These are phyloP conservation scores for Bujurquina vittata DNA, from an alignment of 2,113 vertebrate genomes.

Conservation along the genomic window DNA sequence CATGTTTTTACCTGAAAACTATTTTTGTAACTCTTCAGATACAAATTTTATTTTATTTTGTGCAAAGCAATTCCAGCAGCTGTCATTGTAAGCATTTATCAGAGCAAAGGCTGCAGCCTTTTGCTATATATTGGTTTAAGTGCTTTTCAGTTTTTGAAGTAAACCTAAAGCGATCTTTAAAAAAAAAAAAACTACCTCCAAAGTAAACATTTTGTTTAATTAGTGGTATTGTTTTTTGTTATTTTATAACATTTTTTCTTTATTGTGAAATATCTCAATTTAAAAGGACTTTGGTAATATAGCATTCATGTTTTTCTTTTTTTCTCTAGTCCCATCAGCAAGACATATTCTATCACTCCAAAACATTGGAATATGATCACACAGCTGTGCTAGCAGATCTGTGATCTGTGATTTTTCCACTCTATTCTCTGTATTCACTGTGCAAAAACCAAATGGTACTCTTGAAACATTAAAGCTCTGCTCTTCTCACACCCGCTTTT, in stretches of 20 bases:
- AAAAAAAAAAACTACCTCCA: fast-evolving
- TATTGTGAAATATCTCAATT: neutral
- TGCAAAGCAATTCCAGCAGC: neutral
- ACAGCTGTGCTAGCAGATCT: neutral
- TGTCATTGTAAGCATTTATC: neutral
- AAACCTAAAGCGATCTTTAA: neutral
- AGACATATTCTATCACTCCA: neutral
- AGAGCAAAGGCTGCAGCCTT: neutral
- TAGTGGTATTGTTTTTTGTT: neutral
- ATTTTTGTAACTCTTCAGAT: constrained; percentile 4
- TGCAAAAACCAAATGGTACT: constrained; percentile 17
- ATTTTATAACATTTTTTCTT: too few relatives aligned
- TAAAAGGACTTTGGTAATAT: neutral
- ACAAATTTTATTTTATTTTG: neutral
- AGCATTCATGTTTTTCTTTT: neutral
- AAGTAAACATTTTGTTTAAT: neutral
- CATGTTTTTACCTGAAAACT: neutral
- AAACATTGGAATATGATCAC: neutral
- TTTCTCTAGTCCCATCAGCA: neutral
- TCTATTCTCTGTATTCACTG: constrained; percentile 1
- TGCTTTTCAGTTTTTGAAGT: neutral
- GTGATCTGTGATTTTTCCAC: neutral
- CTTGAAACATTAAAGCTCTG: constrained; percentile 32
- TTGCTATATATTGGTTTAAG: neutral
- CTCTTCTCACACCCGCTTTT: constrained; percentile 34